Percentiles rank a stretch among this genome's conserved stretches.
Conservation (phyloP, 1,140 invertebrate species). For the Pteromalus puparum region DNA sequence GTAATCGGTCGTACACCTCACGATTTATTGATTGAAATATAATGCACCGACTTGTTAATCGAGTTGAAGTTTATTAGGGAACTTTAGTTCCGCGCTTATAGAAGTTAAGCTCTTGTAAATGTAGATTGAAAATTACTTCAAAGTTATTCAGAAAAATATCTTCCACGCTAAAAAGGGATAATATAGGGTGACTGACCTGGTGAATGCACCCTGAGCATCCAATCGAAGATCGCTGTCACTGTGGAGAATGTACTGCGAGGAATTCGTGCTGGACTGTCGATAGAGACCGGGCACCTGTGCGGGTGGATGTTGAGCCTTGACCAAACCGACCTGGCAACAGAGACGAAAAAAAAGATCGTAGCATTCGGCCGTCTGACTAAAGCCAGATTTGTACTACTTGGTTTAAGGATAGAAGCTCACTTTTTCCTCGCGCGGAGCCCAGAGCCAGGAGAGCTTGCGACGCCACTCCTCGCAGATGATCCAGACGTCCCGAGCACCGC, state of each 20-base stretch:
- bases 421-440: conserved; percentile 73
- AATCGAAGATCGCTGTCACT: conserved; percentile 72
- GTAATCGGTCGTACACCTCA: not conserved
- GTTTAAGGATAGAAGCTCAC: conserved; percentile 51
- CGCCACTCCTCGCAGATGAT: conserved; percentile 72
- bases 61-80: not conserved
- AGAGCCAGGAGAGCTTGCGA: conserved; percentile 71
- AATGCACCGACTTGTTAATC: not conserved
- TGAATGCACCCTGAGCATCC: conserved; percentile 72
- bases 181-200: conserved; percentile 63
- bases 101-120: too few relatives aligned
- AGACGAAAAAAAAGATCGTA: not conserved
- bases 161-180: too few relatives aligned
- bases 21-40: not conserved
- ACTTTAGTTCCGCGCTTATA: too few relatives aligned
- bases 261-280: conserved; percentile 63
- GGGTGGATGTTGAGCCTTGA: conserved; percentile 73
- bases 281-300: conserved; percentile 71
- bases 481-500: conserved; percentile 67
- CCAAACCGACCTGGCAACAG: conserved; percentile 68
- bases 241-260: conserved; percentile 69
- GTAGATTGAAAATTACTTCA: too few relatives aligned
- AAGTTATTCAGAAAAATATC: too few relatives aligned
- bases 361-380: not conserved
- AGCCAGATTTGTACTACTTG: not conserved